phyloP scores from a whole-genome alignment of 2,888 invertebrate genomes.

The Dinocampus coccinellae region DNA sequence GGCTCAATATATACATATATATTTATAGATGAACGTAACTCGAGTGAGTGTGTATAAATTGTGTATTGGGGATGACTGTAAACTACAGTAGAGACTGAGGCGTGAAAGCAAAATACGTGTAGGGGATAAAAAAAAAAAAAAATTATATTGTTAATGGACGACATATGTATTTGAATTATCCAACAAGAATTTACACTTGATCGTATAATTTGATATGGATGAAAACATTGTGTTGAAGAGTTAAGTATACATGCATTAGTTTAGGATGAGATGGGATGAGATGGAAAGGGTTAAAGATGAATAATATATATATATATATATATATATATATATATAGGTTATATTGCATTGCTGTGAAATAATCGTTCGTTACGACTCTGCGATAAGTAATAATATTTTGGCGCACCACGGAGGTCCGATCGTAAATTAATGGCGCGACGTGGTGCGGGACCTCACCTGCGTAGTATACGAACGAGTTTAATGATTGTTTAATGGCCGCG shows the following conservation, averaged over 20 bases:
- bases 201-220: not conserved
- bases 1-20: too few species aligned
- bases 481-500: constrained; percentile 69
- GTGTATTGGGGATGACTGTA: too few species aligned
- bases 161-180: not conserved
- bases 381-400: constrained; percentile 66
- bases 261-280: constrained; percentile 27
- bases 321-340: constrained; percentile 15
- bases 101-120: too few species aligned
- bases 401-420: constrained; percentile 66
- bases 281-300: constrained; percentile 2
- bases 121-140: too few species aligned
- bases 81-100: too few species aligned
- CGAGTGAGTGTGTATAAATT: too few species aligned
- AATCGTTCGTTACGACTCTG: constrained; percentile 48
- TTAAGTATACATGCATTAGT: not conserved
- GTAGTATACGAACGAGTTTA: constrained; percentile 65
- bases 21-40: too few species aligned
- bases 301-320: too few species aligned
- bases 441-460: constrained; percentile 50
- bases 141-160: too few species aligned
- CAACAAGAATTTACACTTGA: not conserved
- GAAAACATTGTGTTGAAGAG: not conserved
- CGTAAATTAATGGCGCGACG: constrained; percentile 67
- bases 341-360: constrained; percentile 41